Conservation (phyloP, 2,888 invertebrate species). For the Polietes domitor region DNA sequence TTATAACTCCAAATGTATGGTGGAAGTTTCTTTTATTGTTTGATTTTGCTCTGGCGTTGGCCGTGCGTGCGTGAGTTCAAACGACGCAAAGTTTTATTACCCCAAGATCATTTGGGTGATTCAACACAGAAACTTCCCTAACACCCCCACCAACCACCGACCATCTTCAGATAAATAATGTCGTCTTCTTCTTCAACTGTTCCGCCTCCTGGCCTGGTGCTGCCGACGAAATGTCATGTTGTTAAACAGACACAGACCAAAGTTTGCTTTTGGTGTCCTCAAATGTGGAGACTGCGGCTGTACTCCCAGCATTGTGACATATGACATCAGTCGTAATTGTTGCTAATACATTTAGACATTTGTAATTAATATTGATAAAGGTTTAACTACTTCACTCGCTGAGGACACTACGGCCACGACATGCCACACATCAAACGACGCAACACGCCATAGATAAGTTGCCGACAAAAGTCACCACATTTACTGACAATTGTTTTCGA, state of each 20-base stretch:
- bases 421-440: neutral
- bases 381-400: conserved; percentile 28
- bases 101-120: conserved; percentile 58
- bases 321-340: conserved; percentile 59
- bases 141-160: neutral
- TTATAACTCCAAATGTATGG: conserved; percentile 67
- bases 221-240: conserved; percentile 41
- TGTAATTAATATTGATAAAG: conserved; percentile 66
- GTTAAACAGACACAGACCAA: conserved; percentile 24
- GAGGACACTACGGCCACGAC: neutral
- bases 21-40: conserved; percentile 51
- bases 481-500: neutral
- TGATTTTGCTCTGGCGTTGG: conserved; percentile 39
- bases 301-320: conserved; percentile 42
- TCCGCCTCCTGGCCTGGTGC: too few relatives aligned
- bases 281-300: neutral
- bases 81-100: conserved; percentile 51
- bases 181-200: conserved; percentile 10
- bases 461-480: neutral
- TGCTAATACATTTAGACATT: conserved; percentile 63
- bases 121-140: conserved; percentile 37
- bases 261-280: conserved; percentile 37
- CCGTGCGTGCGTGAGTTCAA: neutral
- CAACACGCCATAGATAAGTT: neutral
- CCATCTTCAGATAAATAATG: conserved; percentile 2